phyloP scores from a whole-genome alignment of 1,140 invertebrate species.

The Lysiphlebus fabarum region DNA sequence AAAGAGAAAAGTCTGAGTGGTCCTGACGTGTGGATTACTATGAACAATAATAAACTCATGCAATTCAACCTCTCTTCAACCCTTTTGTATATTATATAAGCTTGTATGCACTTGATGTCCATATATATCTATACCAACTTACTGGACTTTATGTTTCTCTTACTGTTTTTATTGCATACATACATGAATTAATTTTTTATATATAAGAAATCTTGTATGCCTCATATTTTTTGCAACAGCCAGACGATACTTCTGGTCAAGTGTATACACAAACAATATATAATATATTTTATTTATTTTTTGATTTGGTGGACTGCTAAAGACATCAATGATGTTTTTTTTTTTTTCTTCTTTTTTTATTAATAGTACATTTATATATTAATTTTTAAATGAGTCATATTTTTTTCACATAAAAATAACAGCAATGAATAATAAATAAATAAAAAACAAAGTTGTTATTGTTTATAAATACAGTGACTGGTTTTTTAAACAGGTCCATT shows the following conservation, averaged over 20 bases:
- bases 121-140: not conserved
- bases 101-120: not conserved
- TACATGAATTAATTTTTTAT: not conserved
- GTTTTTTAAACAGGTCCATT: not conserved
- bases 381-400: constrained; percentile 25
- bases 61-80: constrained; percentile 23
- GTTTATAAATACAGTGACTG: too few relatives aligned
- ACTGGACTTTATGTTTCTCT: not conserved
- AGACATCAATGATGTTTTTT: not conserved
- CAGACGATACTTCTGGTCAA: constrained; percentile 47
- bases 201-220: constrained; percentile 34
- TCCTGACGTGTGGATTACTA: constrained; percentile 14
- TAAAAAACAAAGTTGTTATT: too few relatives aligned
- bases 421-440: too few relatives aligned
- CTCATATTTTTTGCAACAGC: constrained; percentile 53
- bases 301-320: constrained; percentile 4
- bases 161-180: too few relatives aligned
- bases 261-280: constrained; percentile 19
- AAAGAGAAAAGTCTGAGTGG: constrained; percentile 40
- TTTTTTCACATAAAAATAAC: too few relatives aligned
- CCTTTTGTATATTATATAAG: not conserved
- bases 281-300: constrained; percentile 1
- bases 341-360: not conserved
- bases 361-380: constrained; percentile 21
- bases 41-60: constrained; percentile 21